phyloP scores from a whole-genome alignment of 2,797 vertebrate species.

The Acipenser ruthenus region DNA sequence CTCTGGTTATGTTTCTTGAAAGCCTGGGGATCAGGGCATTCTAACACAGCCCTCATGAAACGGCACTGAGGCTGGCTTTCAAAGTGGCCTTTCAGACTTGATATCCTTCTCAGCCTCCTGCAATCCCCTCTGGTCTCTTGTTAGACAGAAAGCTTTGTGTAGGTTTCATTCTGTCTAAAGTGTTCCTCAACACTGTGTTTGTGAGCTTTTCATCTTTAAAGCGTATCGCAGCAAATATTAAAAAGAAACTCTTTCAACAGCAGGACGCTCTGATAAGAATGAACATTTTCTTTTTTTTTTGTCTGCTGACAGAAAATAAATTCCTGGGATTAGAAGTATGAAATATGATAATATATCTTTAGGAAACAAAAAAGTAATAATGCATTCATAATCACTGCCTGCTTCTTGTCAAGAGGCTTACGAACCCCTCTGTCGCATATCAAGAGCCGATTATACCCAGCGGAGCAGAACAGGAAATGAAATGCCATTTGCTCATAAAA shows the following conservation, averaged over 20 bases:
- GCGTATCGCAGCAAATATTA: no score
- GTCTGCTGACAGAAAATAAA: constrained; percentile 13
- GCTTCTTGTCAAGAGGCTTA: constrained; percentile 5
- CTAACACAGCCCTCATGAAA: no score
- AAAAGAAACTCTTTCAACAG: background rate
- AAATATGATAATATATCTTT: constrained; percentile 18
- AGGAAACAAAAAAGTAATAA: constrained; percentile 4
- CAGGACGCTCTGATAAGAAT: background rate
- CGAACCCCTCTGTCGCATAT: constrained; percentile 6
- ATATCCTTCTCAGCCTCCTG: no score
- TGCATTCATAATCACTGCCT: constrained; percentile 10
- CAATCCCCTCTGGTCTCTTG: no score
- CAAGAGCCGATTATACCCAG: constrained; percentile 19
- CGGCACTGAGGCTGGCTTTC: no score
- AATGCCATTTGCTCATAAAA: constrained; percentile 22
- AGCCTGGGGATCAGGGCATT: no score
- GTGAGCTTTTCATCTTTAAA: no score
- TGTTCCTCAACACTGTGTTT: no score
- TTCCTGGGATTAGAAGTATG: constrained; percentile 18
- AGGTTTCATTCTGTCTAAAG: no score
- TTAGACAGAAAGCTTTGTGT: no score
- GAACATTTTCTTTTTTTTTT: background rate
- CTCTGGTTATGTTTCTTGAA: no score
- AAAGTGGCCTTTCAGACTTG: no score
- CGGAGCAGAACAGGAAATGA: constrained; percentile 21